These are phyloP conservation scores for Kuschelorhynchus macadamiae DNA, from an alignment of 2,888 invertebrate genomes.

Conservation along the genomic window DNA sequence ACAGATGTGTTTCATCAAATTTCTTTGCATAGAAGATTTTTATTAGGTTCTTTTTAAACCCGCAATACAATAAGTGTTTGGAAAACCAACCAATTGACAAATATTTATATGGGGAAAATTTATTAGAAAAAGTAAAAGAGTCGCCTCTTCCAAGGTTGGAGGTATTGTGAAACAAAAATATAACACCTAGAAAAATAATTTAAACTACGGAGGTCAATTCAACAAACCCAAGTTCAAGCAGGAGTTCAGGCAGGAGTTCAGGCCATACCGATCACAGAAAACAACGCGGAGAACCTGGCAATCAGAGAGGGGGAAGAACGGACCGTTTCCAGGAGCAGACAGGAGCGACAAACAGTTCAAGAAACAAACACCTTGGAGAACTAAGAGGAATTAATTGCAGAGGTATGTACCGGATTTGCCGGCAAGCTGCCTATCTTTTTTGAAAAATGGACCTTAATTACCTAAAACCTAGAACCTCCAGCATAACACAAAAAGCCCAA, in stretches of 20 bases:
- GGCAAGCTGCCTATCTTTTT: slow-evolving; percentile 7
- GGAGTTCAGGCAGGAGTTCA: slow-evolving; percentile 14
- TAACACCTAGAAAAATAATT: slow-evolving; percentile 4
- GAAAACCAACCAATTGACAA: slow-evolving; percentile 11
- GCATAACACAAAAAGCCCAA: slow-evolving; percentile 11
- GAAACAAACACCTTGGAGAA: slow-evolving; percentile 16
- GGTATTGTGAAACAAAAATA: slow-evolving; percentile 12
- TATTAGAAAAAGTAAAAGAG: neutral
- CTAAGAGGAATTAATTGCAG: slow-evolving; percentile 4
- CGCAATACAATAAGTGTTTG: slow-evolving; percentile 5
- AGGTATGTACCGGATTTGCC: slow-evolving; percentile 16
- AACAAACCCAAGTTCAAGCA: slow-evolving; percentile 7
- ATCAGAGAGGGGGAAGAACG: slow-evolving; percentile 7
- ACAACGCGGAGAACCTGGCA: slow-evolving; percentile 8
- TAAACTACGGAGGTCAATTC: slow-evolving; percentile 8
- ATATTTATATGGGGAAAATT: slow-evolving; percentile 11
- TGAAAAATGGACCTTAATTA: neutral
- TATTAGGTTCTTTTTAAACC: slow-evolving; percentile 16
- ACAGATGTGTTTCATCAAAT: slow-evolving; percentile 21
- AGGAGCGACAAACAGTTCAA: slow-evolving; percentile 12
- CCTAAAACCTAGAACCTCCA: too few relatives aligned
- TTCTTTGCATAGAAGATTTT: neutral
- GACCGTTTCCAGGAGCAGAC: slow-evolving; percentile 5
- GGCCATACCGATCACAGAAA: slow-evolving; percentile 10
- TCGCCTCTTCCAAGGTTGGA: slow-evolving; percentile 2